phyloP scores from a whole-genome alignment of 37 sponge, comb jelly and placozoan species.

The Mnemiopsis leidyi region DNA sequence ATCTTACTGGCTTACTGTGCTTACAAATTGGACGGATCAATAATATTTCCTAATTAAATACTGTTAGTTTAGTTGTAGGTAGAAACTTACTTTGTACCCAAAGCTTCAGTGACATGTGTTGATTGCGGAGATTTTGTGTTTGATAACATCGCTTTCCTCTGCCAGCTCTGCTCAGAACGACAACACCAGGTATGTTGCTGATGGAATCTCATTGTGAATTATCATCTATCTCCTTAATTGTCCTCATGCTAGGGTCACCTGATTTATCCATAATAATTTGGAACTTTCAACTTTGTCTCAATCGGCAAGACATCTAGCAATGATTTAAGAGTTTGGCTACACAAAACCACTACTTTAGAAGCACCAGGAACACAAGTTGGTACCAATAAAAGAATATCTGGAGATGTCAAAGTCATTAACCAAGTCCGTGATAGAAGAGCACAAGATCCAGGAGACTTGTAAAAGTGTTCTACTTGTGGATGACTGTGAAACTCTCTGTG shows the following conservation, averaged over 20 bases:
- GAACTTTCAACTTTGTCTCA: too few species aligned
- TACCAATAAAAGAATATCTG: not conserved
- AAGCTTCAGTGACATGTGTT: conserved; percentile 30
- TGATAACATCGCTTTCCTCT: conserved; percentile 50
- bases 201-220: not conserved
- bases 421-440: not conserved
- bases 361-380: not conserved
- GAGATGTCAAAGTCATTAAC: not conserved
- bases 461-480: conserved; percentile 45
- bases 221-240: too few species aligned
- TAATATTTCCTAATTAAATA: not conserved
- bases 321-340: too few species aligned
- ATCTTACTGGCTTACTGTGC: not conserved
- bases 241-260: too few species aligned
- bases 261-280: too few species aligned
- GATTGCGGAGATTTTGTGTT: conserved; percentile 51
- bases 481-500: conserved; percentile 60
- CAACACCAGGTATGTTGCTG: conserved; percentile 30
- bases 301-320: not conserved
- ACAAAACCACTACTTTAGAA: not conserved
- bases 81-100: too few species aligned
- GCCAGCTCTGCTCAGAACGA: conserved; percentile 49
- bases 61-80: not conserved
- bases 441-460: not conserved
- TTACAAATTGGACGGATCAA: too few species aligned